Percentiles rank a stretch among this genome's conserved stretches.
phyloP scores from a whole-genome alignment of 2,888 invertebrate genomes.

The Oeneis ivallda region DNA sequence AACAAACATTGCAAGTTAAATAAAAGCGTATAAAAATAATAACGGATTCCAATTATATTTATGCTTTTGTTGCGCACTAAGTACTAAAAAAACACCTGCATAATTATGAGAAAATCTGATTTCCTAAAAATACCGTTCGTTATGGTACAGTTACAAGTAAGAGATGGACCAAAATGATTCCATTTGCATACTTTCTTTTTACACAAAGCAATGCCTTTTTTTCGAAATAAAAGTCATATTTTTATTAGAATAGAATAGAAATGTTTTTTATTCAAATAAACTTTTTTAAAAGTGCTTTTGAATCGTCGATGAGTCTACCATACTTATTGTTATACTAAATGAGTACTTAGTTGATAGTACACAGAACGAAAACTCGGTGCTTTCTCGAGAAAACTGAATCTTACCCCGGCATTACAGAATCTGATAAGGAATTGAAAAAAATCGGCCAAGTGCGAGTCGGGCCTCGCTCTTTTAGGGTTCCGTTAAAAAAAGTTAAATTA shows the following conservation, averaged over 20 bases:
- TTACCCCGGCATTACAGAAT: too few species aligned
- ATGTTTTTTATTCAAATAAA: too few species aligned
- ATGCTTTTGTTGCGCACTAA: slow-evolving; percentile 5
- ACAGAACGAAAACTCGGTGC: too few species aligned
- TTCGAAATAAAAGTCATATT: neutral
- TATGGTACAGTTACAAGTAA: slow-evolving; percentile 21
- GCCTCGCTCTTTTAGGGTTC: too few species aligned
- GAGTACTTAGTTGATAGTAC: neutral
- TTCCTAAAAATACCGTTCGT: slow-evolving; percentile 16
- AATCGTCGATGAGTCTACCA: too few species aligned
- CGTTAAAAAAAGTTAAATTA: too few species aligned
- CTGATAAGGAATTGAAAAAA: neutral
- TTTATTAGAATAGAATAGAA: too few species aligned
- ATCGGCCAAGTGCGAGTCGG: too few species aligned
- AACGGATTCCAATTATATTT: neutral
- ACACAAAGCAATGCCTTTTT: slow-evolving; percentile 2
- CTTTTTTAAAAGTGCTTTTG: too few species aligned
- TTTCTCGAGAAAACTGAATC: too few species aligned
- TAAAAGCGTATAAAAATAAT: neutral
- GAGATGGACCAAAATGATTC: slow-evolving; percentile 14
- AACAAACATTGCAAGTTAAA: too few species aligned
- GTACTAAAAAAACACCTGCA: slow-evolving; percentile 1
- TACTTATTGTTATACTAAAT: too few species aligned
- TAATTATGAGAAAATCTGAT: slow-evolving; percentile 34
- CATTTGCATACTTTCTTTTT: slow-evolving; percentile 19